These are phyloP conservation scores for Zingel zingel DNA, from an alignment of 2,113 vertebrate genomes.

Conservation along the genomic window DNA sequence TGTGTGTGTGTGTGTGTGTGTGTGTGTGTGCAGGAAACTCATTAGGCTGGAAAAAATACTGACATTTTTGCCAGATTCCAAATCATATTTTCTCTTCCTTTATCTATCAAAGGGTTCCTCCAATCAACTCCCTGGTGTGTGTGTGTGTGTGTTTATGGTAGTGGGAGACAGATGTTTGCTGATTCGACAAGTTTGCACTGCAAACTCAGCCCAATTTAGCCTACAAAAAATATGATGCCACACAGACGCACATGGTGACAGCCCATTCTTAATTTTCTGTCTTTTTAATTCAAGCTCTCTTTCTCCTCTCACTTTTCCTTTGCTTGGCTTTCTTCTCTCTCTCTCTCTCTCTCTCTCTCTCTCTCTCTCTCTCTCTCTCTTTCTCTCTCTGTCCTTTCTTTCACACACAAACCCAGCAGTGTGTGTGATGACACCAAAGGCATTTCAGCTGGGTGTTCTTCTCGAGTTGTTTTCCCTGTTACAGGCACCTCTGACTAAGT, in stretches of 20 bases:
- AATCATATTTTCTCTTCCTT: constrained; percentile 75
- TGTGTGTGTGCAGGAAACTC: constrained; percentile 60
- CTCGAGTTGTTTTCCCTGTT: constrained; percentile 62
- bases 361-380: constrained; percentile 5
- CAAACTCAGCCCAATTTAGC: constrained; percentile 82
- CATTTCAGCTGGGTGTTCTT: constrained; percentile 58
- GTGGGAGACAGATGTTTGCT: constrained; percentile 86
- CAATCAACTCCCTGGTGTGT: constrained; percentile 75
- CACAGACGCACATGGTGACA: constrained; percentile 71
- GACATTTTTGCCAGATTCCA: constrained; percentile 76
- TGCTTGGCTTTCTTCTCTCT: constrained; percentile 20
- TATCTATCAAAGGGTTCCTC: constrained; percentile 82
- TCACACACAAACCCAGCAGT: constrained; percentile 49
- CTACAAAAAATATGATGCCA: constrained; percentile 72
- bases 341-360: constrained; percentile 5
- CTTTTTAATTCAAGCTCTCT: constrained; percentile 52
- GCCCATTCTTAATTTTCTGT: constrained; percentile 61
- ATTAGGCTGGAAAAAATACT: constrained; percentile 84
- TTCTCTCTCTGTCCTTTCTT: constrained; percentile 34
- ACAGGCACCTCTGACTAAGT: constrained; percentile 61
- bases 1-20: constrained; percentile 24
- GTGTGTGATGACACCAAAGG: constrained; percentile 65
- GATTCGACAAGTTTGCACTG: constrained; percentile 81
- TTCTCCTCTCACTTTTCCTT: constrained; percentile 25
- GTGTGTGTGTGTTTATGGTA: constrained; percentile 31